Base-by-base conservation (phyloP, 2,888 invertebrate genomes). In the Xestia sexstrigata region DNA sequence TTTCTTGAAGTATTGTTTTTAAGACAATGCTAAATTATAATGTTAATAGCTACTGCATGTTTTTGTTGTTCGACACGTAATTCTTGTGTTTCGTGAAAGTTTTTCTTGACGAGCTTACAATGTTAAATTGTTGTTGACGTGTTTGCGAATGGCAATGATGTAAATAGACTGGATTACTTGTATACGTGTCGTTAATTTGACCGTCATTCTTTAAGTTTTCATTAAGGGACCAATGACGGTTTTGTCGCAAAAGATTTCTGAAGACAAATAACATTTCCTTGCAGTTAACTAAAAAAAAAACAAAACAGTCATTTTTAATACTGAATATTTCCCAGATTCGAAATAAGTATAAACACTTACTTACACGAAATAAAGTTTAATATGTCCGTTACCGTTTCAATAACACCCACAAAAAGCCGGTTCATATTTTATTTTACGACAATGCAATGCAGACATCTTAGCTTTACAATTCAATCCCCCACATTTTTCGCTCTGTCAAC, bases 11-110 rank as follows among this genome's bases (percentile, higher is more conserved):
- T 71, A 83, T 79, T 88, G 81, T 86, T 69, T 76, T 60, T 63
- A 42, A 65, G 49, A 84, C 82, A 88, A 89, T 83, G 78, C 52
- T 8, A 79, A 84, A 87, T 87, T 87, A 74, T 84, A 82, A 88
- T 87, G 79, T 77, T 68, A 87, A 87, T 81, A 72, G 69, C 67
- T 69, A 72, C 76, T 80, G 82, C 66, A 67, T 78, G 78, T 81
- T 80, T 77, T 81, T 79, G 87, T 87, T 79, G 70, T 87, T 77
- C 70, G 80, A 82, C 78, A 71, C 68, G 77, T 76, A 82, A 85
- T 79, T 77, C 45, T 66, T 72, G 26, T 45, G 71, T 81, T 74
- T 71, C 80, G 83, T 69, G 82, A 86, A 88, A 88, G 87, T 88
- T 81, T 85, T 83, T 77, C 65, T 76, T 79, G 63, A 81, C 52